Conservation (phyloP, 2,797 vertebrate genomes). For the Rhincodon typus region DNA sequence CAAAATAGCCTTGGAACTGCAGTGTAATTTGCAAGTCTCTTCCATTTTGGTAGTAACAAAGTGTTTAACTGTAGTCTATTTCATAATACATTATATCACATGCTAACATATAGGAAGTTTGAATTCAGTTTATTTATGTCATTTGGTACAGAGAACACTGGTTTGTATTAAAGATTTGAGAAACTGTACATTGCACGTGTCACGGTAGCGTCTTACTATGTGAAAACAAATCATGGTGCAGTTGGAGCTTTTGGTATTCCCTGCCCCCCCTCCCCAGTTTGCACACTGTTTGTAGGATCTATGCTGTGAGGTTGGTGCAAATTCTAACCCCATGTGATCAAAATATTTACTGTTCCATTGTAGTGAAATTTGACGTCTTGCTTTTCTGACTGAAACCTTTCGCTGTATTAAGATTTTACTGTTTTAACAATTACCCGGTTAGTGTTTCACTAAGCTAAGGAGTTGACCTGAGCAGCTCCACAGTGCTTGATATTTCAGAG, state of each 20-base stretch:
- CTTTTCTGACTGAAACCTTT: slow-evolving; percentile 65
- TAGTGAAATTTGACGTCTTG: slow-evolving; percentile 53
- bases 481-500: slow-evolving; percentile 62
- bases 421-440: slow-evolving; percentile 74
- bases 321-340: slow-evolving; percentile 51
- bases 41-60: slow-evolving; percentile 42
- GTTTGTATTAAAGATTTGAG: slow-evolving; percentile 59
- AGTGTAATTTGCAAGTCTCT: slow-evolving; percentile 41
- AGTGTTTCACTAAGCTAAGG: slow-evolving; percentile 73
- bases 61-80: slow-evolving; percentile 63
- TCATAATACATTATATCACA: slow-evolving; percentile 64
- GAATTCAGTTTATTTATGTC: slow-evolving; percentile 60
- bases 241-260: slow-evolving; percentile 48
- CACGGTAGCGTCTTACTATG: slow-evolving; percentile 58
- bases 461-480: slow-evolving; percentile 63
- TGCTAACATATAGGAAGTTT: slow-evolving; percentile 64
- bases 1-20: slow-evolving; percentile 59
- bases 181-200: slow-evolving; percentile 59
- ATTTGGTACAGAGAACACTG: slow-evolving; percentile 57
- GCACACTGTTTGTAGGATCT: slow-evolving; percentile 60
- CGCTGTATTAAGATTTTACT: slow-evolving; percentile 80
- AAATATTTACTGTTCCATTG: slow-evolving; percentile 63
- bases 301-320: slow-evolving; percentile 59
- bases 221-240: slow-evolving; percentile 49
- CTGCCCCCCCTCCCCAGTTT: slow-evolving; percentile 54